These are phyloP conservation scores for Mungos mungo DNA, from an alignment of 2,113 vertebrate species.

Conservation along the genomic window DNA sequence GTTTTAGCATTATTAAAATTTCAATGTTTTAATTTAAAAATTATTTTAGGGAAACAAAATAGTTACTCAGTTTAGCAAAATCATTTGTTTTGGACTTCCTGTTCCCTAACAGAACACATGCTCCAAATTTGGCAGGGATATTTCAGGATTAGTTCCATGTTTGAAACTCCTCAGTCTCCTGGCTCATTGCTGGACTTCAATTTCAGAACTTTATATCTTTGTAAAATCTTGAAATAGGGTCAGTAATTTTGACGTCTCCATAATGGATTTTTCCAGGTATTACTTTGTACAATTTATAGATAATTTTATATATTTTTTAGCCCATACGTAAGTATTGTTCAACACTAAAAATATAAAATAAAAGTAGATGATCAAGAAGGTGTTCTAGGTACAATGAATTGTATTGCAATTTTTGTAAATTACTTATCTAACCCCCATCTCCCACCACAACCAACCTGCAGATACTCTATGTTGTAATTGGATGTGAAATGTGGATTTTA, in stretches of 20 bases:
- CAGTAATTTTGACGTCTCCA: background rate
- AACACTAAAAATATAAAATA: background rate
- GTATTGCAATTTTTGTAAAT: background rate
- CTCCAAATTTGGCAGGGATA: background rate
- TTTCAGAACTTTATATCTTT: background rate
- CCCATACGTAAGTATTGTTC: background rate
- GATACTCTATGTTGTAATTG: background rate
- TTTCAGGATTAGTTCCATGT: background rate
- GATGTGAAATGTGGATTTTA: background rate
- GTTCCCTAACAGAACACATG: background rate
- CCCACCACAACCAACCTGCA: accelerated
- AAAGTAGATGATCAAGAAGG: background rate
- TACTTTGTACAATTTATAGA: background rate
- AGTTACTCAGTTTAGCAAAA: background rate
- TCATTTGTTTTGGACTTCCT: background rate
- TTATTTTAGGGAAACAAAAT: constrained; percentile 34
- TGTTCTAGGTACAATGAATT: background rate
- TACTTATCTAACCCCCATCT: accelerated
- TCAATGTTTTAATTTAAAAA: constrained; percentile 24
- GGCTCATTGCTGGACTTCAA: background rate
- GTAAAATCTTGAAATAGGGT: background rate
- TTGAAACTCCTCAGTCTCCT: background rate
- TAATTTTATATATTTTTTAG: constrained; percentile 34
- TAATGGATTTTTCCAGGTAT: background rate
- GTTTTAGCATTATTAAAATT: constrained; percentile 33